phyloP scores from a whole-genome alignment of 2,888 invertebrate genomes.

The Brachylomia viminalis region DNA sequence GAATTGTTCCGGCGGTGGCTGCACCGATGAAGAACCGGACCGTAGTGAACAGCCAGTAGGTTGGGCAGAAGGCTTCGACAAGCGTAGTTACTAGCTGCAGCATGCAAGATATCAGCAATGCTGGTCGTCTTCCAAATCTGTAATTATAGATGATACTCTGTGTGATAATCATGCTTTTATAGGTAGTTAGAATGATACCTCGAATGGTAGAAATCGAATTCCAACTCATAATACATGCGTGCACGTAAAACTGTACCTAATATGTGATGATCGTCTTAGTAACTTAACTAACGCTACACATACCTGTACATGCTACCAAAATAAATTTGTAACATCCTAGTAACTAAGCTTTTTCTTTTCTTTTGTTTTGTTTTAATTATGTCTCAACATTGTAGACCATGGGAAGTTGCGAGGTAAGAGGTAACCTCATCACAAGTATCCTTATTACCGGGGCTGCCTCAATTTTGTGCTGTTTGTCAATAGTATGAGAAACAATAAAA shows the following conservation, averaged over 20 bases:
- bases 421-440: no score
- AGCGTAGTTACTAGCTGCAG: slow-evolving; percentile 92
- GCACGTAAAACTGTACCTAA: background rate
- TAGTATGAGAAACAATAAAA: no score
- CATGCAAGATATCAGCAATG: slow-evolving; percentile 91
- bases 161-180: background rate
- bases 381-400: no score
- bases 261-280: background rate
- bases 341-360: no score
- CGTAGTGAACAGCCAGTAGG: slow-evolving; percentile 88
- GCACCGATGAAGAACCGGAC: slow-evolving; percentile 92
- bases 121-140: slow-evolving; percentile 93
- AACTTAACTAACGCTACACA: no score
- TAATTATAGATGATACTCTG: slow-evolving; percentile 54
- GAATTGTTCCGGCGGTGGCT: slow-evolving; percentile 94
- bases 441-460: no score
- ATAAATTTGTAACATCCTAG: no score
- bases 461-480: no score
- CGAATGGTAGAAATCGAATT: background rate
- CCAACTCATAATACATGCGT: background rate
- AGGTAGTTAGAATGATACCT: background rate
- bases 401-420: no score
- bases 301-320: no score
- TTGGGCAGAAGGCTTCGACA: slow-evolving; percentile 91
- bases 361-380: no score